Evolutionary conservation across 2,888 invertebrate genomes (phyloP), one percentile per base, ranked within the genome.

Genomic region (Onchidella celtica): DNA sequence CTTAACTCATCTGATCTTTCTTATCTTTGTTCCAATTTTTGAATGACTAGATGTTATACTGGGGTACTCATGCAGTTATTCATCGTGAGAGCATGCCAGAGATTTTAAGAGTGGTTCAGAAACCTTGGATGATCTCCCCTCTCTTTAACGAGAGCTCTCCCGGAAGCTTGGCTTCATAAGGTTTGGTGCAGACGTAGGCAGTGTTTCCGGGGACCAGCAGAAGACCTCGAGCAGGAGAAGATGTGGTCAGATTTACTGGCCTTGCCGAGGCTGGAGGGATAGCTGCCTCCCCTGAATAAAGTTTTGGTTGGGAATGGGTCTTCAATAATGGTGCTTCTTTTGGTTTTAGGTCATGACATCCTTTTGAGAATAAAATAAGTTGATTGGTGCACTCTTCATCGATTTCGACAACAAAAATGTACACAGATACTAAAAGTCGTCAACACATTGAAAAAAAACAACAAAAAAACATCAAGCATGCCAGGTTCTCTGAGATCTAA

Each of bases 101-200:
- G 32, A 66, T 72, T 34, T 34, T 17, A 6, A 61, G 4, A n/a
- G 57, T 36, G 61, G 27, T 63, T 75, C 74, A 40, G 40, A 57
- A 81, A 83, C 83, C 83, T 83, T 72, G 63, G 29, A 83, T 59
- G 14, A 80, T 70, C 47, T 83, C 80, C 36, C 83, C 83, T 27
- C 47, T 59, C 29, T 24, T 40, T 27, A 80, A 66, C 24, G 63
- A 69, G n/a, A 83, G 68, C 24, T 69, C 66, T 61, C 72, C 73
- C 38, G 73, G 47, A 61, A 38, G 29, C 47, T 32, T 38, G 9
- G 72, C 63, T 24, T 29, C 17, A 32, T 24, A 70, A 21, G 63
- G 38, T 34, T 63, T 72, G 38, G 61, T 79, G 34, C 79, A 70
- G 47, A 47, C 72, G 21, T 59, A 70, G 61, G 36, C 57, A 27